phyloP scores from a whole-genome alignment of 1,140 invertebrate species.

The Aculops lycopersici region DNA sequence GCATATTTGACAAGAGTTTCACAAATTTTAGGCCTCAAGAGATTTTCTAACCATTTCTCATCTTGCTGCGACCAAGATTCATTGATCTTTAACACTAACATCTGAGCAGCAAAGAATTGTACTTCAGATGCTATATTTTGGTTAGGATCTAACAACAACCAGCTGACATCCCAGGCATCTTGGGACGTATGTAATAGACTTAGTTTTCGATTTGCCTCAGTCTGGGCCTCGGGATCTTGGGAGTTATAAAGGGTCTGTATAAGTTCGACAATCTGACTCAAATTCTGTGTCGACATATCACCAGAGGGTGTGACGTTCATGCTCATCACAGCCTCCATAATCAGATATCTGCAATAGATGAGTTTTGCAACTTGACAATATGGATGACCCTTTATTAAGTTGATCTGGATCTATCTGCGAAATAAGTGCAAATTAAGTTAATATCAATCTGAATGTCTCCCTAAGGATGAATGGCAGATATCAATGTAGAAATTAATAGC shows the following conservation, averaged over 20 bases:
- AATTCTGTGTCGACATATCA: too few relatives aligned
- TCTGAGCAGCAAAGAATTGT: slow-evolving; percentile 66
- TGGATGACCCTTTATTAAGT: too few relatives aligned
- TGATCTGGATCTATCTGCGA: too few relatives aligned
- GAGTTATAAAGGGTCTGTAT: slow-evolving; percentile 19
- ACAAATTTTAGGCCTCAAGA: slow-evolving; percentile 35
- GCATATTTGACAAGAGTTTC: slow-evolving; percentile 33
- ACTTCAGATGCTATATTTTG: slow-evolving; percentile 36
- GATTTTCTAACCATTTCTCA: slow-evolving; percentile 14
- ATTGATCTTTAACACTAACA: slow-evolving; percentile 49
- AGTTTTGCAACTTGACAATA: too few relatives aligned
- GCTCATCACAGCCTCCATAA: too few relatives aligned
- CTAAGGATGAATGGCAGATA: too few relatives aligned
- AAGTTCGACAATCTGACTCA: too few relatives aligned
- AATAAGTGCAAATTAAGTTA: too few relatives aligned
- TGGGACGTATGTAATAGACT: slow-evolving; percentile 39
- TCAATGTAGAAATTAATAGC: too few relatives aligned
- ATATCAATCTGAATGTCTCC: too few relatives aligned
- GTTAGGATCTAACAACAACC: slow-evolving; percentile 36
- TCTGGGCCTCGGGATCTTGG: slow-evolving; percentile 19
- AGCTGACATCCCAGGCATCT: slow-evolving; percentile 58
- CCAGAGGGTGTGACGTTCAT: too few relatives aligned
- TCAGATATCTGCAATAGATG: too few relatives aligned
- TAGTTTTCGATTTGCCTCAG: slow-evolving; percentile 45
- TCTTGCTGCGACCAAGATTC: slow-evolving; percentile 55